These are phyloP conservation scores for Polylopha cassiicola DNA, from an alignment of 2,888 invertebrate species.

Conservation along the genomic window DNA sequence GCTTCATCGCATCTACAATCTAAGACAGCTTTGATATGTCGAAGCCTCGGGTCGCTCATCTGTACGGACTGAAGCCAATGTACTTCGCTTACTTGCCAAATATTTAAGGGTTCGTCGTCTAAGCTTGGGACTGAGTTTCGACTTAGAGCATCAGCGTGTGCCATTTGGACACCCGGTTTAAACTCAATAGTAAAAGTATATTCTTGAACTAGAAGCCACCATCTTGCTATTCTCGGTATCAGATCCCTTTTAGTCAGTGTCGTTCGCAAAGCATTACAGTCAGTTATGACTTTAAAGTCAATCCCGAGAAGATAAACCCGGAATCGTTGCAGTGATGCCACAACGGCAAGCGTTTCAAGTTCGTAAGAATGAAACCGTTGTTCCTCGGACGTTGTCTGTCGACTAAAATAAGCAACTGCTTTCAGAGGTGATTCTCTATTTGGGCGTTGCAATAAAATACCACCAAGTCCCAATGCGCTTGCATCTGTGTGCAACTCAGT, in stretches of 20 bases:
- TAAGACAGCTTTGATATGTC: constrained; percentile 10
- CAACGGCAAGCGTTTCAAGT: constrained; percentile 1
- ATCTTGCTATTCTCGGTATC: constrained; percentile 5
- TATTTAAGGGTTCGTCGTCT: background rate
- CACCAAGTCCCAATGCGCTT: too few relatives aligned
- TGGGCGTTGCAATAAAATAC: too few relatives aligned
- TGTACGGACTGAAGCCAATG: background rate
- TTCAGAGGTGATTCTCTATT: too few relatives aligned
- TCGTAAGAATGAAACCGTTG: too few relatives aligned
- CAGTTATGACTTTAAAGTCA: constrained; percentile 4
- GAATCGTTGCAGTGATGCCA: background rate
- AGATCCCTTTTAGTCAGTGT: constrained; percentile 7
- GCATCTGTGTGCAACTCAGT: background rate
- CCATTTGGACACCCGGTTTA: constrained; percentile 1
- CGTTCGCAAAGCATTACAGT: constrained; percentile 1
- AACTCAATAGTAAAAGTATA: constrained; percentile 3
- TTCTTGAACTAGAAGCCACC: constrained; percentile 5
- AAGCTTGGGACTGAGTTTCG: background rate
- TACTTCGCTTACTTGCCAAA: background rate
- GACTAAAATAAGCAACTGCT: constrained; percentile 9
- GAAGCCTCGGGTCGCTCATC: constrained; percentile 6
- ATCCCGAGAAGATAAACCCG: constrained; percentile 1
- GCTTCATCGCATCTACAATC: constrained; percentile 9
- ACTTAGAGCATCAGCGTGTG: constrained; percentile 2
- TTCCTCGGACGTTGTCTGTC: constrained; percentile 15